phyloP scores from a whole-genome alignment of 2,888 invertebrate species.

The Anarsia innoxiella region DNA sequence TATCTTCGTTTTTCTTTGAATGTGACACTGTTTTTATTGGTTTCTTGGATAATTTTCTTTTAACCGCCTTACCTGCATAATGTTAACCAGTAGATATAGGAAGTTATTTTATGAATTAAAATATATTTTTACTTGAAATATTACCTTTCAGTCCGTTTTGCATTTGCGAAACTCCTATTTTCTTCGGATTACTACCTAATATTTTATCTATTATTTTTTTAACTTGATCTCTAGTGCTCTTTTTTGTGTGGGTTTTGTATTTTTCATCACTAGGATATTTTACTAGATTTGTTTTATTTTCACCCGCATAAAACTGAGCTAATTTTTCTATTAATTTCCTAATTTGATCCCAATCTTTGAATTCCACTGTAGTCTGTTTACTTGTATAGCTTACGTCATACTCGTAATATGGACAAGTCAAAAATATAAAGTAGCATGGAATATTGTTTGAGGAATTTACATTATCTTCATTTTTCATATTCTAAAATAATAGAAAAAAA shows the following conservation, averaged over 20 bases:
- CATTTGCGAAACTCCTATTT: conserved; percentile 39
- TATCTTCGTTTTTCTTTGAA: too few relatives aligned
- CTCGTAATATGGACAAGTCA: conserved; percentile 69
- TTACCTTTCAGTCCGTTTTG: conserved; percentile 60
- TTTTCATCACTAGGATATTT: conserved; percentile 20
- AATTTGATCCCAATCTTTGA: conserved; percentile 67
- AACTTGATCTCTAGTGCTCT: conserved; percentile 49
- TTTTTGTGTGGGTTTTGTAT: too few relatives aligned
- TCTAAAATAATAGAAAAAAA: too few relatives aligned
- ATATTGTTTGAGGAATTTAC: too few relatives aligned
- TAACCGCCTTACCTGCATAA: conserved; percentile 43
- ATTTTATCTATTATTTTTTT: conserved; percentile 57
- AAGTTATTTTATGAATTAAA: conserved; percentile 4
- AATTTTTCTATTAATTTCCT: conserved; percentile 45
- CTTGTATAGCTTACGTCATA: conserved; percentile 69
- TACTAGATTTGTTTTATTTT: conserved; percentile 16
- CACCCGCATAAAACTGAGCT: conserved; percentile 43
- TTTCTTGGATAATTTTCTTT: too few relatives aligned
- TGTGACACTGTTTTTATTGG: too few relatives aligned
- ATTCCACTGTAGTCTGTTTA: conserved; percentile 69
- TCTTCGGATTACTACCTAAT: conserved; percentile 45
- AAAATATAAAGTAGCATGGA: conserved; percentile 71
- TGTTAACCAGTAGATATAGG: conserved; percentile 4
- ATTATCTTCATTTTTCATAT: too few relatives aligned
- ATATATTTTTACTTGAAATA: not conserved